Evolutionary conservation across 2,113 vertebrate genomes (phyloP).

Genomic region (Syngnathus scovelli): DNA sequence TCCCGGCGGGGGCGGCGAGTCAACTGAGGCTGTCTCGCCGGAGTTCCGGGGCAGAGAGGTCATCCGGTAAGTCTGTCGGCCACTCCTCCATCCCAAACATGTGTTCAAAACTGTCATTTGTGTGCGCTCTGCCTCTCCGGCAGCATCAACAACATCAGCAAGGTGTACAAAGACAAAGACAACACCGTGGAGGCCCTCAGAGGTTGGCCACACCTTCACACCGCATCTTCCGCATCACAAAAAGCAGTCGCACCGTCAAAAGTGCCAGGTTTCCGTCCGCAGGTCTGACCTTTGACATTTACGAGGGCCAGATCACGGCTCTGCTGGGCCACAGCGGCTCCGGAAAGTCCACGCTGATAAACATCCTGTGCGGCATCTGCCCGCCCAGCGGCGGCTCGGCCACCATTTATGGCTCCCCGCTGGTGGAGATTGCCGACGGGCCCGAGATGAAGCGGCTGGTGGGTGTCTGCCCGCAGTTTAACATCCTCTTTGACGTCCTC

Average conservation of each 20-base stretch:
- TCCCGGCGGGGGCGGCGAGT: constrained; percentile 70
- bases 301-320: constrained; percentile 94
- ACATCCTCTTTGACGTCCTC: constrained; percentile 92
- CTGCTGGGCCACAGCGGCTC: constrained; percentile 94
- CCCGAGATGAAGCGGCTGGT: constrained; percentile 86
- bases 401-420: constrained; percentile 84
- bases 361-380: constrained; percentile 92
- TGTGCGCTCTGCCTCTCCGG: constrained; percentile 28
- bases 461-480: constrained; percentile 91
- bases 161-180: constrained; percentile 85
- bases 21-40: constrained; percentile 77
- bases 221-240: too few species aligned
- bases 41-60: constrained; percentile 93
- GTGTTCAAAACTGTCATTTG: neutral
- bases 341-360: constrained; percentile 93
- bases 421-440: constrained; percentile 85
- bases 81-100: too few species aligned
- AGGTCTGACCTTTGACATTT: constrained; percentile 95
- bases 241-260: neutral
- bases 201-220: constrained; percentile 64
- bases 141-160: constrained; percentile 89
- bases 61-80: constrained; percentile 78
- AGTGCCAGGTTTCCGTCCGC: neutral
- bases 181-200: constrained; percentile 84
- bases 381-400: constrained; percentile 80